Conservation (phyloP, 64 coral and sea anemone species). For the Montipora foliosa region DNA sequence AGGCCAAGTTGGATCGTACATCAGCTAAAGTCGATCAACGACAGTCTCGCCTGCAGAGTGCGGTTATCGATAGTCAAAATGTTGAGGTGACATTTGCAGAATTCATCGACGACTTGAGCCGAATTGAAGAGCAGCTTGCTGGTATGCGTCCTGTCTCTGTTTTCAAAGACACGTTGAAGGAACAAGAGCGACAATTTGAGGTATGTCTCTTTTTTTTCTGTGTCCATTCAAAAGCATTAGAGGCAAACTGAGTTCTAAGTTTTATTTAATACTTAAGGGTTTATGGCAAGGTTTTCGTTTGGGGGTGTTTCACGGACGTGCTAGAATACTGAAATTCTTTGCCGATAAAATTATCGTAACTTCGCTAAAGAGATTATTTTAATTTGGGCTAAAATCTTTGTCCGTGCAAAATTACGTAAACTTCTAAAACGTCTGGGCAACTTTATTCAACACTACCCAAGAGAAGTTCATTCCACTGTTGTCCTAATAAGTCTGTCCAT, state of each 20-base stretch:
- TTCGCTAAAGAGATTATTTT: too few relatives aligned
- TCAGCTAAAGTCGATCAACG: slow-evolving; percentile 75
- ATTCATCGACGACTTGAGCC: slow-evolving; percentile 87
- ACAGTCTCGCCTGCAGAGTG: slow-evolving; percentile 75
- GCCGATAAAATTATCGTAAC: neutral
- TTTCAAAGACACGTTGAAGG: slow-evolving; percentile 84
- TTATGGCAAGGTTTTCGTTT: too few relatives aligned
- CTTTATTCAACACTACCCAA: too few relatives aligned
- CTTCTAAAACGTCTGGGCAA: too few relatives aligned
- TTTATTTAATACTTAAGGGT: too few relatives aligned
- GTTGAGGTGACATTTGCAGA: slow-evolving; percentile 86
- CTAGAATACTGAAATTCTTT: too few relatives aligned
- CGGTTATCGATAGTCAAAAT: slow-evolving; percentile 82
- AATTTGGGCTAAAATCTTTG: too few relatives aligned
- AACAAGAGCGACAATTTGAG: slow-evolving; percentile 92
- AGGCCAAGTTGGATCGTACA: slow-evolving; percentile 83
- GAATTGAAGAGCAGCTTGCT: slow-evolving; percentile 88
- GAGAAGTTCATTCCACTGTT: too few relatives aligned
- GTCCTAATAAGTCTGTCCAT: too few relatives aligned
- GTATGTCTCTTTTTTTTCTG: neutral
- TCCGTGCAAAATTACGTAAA: too few relatives aligned
- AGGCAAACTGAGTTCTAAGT: too few relatives aligned
- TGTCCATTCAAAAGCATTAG: neutral
- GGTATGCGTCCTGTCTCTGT: slow-evolving; percentile 92
- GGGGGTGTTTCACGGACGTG: too few relatives aligned